Evolutionary conservation across 1,140 invertebrate genomes (phyloP), one percentile per base, ranked within the genome.

Genomic region (Caligus rogercresseyi): DNA sequence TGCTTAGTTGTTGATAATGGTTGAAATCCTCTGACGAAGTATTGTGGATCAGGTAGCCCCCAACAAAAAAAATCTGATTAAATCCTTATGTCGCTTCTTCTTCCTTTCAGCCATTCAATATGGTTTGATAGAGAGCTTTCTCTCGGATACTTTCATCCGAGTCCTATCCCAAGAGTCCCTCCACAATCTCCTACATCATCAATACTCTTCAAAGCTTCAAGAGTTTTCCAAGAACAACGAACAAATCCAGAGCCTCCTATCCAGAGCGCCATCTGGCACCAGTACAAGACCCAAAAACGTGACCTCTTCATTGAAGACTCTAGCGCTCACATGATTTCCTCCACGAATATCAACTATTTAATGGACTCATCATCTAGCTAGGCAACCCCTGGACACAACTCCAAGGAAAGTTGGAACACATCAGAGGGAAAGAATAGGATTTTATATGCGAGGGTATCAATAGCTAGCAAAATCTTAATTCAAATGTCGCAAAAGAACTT

Each of bases 281-380:
- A 97, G 70, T 99, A 95, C 73, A 88, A 87, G 69, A 89, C 95
- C 77, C 95, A 98, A 75, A 84, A 85, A 67, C 95, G 98, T 72
- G 95, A 98, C 79, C 77, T 99, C 20, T 99, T 98, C 73, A 89
- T 98, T 54, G 75, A 76, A 25, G 55, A 57, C 16, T 11, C 7
- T n/a, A 43, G 31, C 31, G n/a, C 31, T 43, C 31, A 43, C 31
- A 43, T 43, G 31, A 43, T 43, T 11, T 43, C 31, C 7, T 43
- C 31, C 7, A 43, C 31, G n/a, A 43, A 43, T n/a, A 43, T 43
- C 7, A 43, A 43, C n/a, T 43, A 43, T 43, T n/a, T 43, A n/a
- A 43, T 43, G 31, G 31, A 43, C n/a, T 7, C 31, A 11, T 43
- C 31, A 43, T n/a, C n/a, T n/a, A n/a, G n/a, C n/a, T n/a, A n/a